Conservation (phyloP, 2,113 vertebrate species). For the Lethenteron camtschaticum region DNA sequence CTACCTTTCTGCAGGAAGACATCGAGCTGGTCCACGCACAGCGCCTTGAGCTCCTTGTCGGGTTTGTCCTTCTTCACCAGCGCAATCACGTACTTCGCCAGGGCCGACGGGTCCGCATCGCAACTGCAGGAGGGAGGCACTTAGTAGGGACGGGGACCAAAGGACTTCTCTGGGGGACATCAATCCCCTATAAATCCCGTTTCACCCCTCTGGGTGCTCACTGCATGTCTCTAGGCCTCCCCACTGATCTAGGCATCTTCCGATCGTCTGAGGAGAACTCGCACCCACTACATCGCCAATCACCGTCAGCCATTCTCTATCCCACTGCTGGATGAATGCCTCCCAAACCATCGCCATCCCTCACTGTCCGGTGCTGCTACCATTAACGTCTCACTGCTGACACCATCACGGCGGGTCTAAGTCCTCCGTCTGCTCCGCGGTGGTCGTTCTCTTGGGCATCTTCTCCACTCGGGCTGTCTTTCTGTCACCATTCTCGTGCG, state of each 20-base stretch:
- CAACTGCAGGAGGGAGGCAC: constrained; percentile 31
- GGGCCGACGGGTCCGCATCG: constrained; percentile 90
- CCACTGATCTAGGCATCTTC: neutral
- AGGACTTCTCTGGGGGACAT: neutral
- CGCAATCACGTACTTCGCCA: constrained; percentile 93
- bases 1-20: constrained; percentile 97
- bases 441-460: no score
- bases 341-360: no score
- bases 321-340: no score
- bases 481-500: no score
- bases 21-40: constrained; percentile 95
- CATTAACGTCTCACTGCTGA: no score
- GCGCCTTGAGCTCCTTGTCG: constrained; percentile 76
- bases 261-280: no score
- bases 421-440: no score
- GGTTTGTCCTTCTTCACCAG: constrained; percentile 97
- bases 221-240: neutral
- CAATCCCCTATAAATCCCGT: neutral
- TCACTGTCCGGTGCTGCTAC: no score
- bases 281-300: no score
- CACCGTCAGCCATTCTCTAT: no score
- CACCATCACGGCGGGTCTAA: no score
- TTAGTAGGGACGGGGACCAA: neutral
- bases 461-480: no score
- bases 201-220: neutral